Evolutionary conservation across 2,888 invertebrate genomes (phyloP).

Genomic region (Endomychus coccineus): DNA sequence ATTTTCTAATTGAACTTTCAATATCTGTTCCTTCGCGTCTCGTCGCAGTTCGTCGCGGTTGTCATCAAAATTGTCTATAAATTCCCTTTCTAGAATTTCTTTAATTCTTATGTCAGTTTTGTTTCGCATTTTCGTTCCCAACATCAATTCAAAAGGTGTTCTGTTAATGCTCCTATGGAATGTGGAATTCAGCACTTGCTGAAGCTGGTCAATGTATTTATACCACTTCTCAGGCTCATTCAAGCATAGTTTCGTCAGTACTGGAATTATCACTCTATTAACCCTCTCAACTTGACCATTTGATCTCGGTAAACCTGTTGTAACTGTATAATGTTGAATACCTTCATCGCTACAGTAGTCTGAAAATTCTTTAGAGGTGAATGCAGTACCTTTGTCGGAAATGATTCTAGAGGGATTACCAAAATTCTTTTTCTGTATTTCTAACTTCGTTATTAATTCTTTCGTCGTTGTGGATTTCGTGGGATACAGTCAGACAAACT

Average conservation of each 20-base stretch:
- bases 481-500: constrained; percentile 13
- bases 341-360: constrained; percentile 6
- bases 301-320: constrained; percentile 5
- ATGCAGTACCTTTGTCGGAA: constrained; percentile 19
- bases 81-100: too few species aligned
- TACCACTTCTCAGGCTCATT: constrained; percentile 14
- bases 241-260: constrained; percentile 23
- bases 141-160: too few species aligned
- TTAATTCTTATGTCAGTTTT: too few species aligned
- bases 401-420: constrained; percentile 7
- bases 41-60: too few species aligned
- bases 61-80: too few species aligned
- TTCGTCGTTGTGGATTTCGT: constrained; percentile 18
- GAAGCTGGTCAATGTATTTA: too few species aligned
- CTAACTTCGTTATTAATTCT: constrained; percentile 16
- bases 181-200: too few species aligned
- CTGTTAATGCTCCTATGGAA: too few species aligned
- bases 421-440: constrained; percentile 2
- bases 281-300: constrained; percentile 12
- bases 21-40: too few species aligned
- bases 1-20: too few species aligned
- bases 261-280: constrained; percentile 23
- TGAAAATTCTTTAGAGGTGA: constrained; percentile 15
- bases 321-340: constrained; percentile 7
- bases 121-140: too few species aligned